Base-by-base conservation (phyloP, 2,888 invertebrate species). In the Listrodromus nycthemerus region DNA sequence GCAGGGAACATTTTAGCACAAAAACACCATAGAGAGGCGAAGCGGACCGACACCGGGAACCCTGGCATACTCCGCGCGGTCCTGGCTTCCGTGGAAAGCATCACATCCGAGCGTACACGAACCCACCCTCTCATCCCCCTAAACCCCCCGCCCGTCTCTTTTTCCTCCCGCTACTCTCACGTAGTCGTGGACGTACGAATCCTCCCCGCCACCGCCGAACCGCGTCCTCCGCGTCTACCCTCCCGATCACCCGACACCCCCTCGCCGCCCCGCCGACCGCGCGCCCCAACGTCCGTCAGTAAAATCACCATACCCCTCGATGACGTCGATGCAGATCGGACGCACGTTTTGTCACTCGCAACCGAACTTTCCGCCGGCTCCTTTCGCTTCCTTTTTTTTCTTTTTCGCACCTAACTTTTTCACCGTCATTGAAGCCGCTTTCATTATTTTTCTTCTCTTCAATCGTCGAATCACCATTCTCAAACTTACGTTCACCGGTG, bases 1-100 rank as follows among this genome's bases (percentile, higher is more conserved):
- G 88, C 92, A 92, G 92, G 86, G 89, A 90, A 91, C 90, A 89
- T 90, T 91, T 90, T 90, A 91, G 82, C 79, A 84, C 83, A 90
- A 91, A 90, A 92, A 90, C 90, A 91, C 91, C 27, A 74, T 30
- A 69, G 69, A 50, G 67, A 48, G 21, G 63, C 61, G 52, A 50
- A 69, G 63, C 50, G 48, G 27, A 65, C 65, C 45, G 71, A 70
- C 79, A 78, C 78, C 81, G 78, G 78, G 84, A 81, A 84, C 70
- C 81, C 78, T 74, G 75, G 78, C 74, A 74, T 78, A 19, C 48
- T 52, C 70, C 69, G 19, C 41, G 27, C 8, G 48, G 41, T 71
- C 58, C 70, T 71, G 67, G 71, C 70, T 76, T 67, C 75, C 70
- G 71, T 30, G 70, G 73, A 84, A 84, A 75, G 85, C 85, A 88